Evolutionary conservation across 2,113 vertebrate genomes (phyloP).

Genomic region (Poeciliopsis turrubarensis): DNA sequence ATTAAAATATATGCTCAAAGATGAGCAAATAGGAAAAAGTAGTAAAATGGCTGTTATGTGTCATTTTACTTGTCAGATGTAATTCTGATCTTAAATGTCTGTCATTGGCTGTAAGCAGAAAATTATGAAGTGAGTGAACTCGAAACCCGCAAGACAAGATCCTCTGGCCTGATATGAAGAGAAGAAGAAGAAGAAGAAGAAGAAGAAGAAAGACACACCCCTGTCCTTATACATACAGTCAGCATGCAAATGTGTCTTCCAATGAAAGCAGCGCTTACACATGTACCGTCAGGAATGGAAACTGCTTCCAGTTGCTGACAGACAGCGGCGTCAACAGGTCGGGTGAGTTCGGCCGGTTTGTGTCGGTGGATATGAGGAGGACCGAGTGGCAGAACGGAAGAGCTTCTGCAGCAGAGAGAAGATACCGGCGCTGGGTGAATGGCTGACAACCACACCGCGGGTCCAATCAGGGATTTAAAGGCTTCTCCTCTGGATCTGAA

Average conservation of each 20-base stretch:
- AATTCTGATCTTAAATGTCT: too few relatives aligned
- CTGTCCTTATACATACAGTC: neutral
- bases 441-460: conserved; percentile 31
- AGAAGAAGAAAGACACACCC: neutral
- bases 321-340: conserved; percentile 48
- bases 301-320: neutral
- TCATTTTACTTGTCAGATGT: too few relatives aligned
- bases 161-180: too few relatives aligned
- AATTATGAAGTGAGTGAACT: too few relatives aligned
- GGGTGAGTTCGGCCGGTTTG: conserved; percentile 37
- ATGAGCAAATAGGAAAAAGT: too few relatives aligned
- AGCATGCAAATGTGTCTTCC: neutral
- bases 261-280: neutral
- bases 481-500: neutral
- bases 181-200: too few relatives aligned
- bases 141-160: too few relatives aligned
- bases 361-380: neutral
- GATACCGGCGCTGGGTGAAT: conserved; percentile 30
- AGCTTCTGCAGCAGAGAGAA: too few relatives aligned
- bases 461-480: neutral
- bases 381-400: neutral
- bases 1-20: too few relatives aligned
- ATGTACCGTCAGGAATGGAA: neutral
- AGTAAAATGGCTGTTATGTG: too few relatives aligned
- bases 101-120: too few relatives aligned